These are phyloP conservation scores for Oreonectes daqikongensis DNA, from an alignment of 2,797 vertebrate genomes.

Conservation along the genomic window DNA sequence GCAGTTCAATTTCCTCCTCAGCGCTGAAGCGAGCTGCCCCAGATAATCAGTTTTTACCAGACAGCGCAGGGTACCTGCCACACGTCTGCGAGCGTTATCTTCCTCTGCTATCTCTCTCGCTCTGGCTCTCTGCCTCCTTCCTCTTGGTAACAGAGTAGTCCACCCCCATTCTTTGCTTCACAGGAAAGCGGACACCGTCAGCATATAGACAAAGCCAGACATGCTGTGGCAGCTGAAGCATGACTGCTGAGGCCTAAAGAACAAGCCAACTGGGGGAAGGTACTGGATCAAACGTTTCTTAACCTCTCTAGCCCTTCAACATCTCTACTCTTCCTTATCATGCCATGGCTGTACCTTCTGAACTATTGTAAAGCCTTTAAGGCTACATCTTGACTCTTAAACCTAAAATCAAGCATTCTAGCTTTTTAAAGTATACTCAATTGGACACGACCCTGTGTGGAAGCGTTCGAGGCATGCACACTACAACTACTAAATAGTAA, in stretches of 20 bases:
- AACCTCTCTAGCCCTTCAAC: conserved; percentile 18
- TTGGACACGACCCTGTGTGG: no score
- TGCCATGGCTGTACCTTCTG: conserved; percentile 1
- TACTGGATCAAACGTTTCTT: conserved; percentile 61
- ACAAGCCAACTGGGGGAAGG: conserved; percentile 68
- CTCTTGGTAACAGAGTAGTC: conserved; percentile 54
- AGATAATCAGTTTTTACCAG: conserved; percentile 67
- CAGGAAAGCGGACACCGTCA: conserved; percentile 71
- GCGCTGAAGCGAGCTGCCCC: conserved; percentile 40
- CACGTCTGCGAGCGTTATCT: conserved; percentile 71
- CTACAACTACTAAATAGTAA: no score
- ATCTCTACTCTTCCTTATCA: conserved; percentile 36
- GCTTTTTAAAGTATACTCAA: no score
- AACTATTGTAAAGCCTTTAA: background rate
- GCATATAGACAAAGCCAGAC: conserved; percentile 66
- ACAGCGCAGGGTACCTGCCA: conserved; percentile 65
- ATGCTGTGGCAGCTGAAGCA: conserved; percentile 61
- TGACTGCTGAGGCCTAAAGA: conserved; percentile 72
- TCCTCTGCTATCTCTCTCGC: conserved; percentile 67
- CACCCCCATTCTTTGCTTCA: conserved; percentile 69
- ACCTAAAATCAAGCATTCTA: background rate
- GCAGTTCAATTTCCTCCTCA: conserved; percentile 46
- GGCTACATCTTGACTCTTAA: background rate
- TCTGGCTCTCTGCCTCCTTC: conserved; percentile 68
- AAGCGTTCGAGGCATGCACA: no score